phyloP scores from a whole-genome alignment of 2,113 vertebrate genomes.

The Trochalopteron elliotii region DNA sequence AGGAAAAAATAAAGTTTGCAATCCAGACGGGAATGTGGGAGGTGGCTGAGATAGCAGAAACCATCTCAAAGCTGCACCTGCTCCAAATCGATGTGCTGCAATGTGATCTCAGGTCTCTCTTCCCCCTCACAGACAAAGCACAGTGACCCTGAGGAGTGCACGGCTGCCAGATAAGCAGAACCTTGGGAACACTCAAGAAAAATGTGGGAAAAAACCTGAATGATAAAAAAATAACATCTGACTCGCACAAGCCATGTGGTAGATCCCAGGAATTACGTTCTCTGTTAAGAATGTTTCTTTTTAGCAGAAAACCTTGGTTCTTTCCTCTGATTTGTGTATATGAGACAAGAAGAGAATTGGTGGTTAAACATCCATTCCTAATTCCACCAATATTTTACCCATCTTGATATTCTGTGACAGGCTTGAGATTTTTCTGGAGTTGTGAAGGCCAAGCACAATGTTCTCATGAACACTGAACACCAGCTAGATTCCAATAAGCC shows the following conservation, averaged over 20 bases:
- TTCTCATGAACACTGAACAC: not conserved
- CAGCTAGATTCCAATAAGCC: not conserved
- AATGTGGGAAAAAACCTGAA: not conserved
- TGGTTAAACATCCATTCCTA: not conserved
- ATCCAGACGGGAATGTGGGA: conserved; percentile 59
- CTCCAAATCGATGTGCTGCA: conserved; percentile 29
- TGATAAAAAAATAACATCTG: not conserved
- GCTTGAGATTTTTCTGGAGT: not conserved
- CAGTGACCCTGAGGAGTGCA: not conserved
- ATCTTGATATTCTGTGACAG: not conserved
- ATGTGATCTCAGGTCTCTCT: conserved; percentile 4
- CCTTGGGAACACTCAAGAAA: not conserved
- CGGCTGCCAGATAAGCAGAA: not conserved
- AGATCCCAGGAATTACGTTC: not conserved
- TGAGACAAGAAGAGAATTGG: not conserved
- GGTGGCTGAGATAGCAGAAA: conserved; percentile 53
- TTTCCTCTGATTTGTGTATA: not conserved
- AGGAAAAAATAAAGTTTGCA: conserved; percentile 2
- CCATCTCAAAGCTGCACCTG: conserved; percentile 36
- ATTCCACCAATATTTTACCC: not conserved
- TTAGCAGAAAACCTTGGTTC: not conserved
- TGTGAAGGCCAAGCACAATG: not conserved
- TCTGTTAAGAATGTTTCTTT: not conserved
- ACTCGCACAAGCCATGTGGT: not conserved
- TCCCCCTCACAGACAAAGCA: not conserved